A percentile compares a stretch with the other conserved stretches of the same genome.
Evolutionary conservation across 2,888 invertebrate species (phyloP).

Genomic region (Lasioglossum oenotherae): DNA sequence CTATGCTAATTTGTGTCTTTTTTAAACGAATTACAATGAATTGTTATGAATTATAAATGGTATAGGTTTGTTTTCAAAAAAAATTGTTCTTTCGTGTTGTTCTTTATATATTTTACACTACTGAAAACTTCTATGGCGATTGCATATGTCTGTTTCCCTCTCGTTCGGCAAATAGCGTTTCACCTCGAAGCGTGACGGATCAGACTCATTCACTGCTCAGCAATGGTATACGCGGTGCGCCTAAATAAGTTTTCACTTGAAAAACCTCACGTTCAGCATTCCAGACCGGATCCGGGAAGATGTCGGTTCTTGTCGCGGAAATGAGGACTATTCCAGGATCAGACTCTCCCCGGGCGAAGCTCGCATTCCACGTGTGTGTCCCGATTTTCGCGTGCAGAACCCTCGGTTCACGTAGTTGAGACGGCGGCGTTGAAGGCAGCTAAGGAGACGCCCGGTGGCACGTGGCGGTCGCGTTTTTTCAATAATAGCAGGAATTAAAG

Average conservation of each 20-base stretch:
- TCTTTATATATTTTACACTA: no score
- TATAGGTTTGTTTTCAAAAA: no score
- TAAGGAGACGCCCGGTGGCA: slow-evolving; percentile 62
- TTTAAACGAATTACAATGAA: neutral
- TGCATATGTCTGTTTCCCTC: no score
- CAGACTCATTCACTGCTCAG: no score
- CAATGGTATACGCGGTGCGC: no score
- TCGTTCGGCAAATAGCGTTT: no score
- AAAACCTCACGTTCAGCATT: neutral
- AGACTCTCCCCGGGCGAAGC: slow-evolving; percentile 8
- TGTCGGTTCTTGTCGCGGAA: neutral
- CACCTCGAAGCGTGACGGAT: no score
- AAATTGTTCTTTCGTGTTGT: no score
- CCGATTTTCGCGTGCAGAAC: slow-evolving; percentile 62
- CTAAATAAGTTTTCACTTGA: no score
- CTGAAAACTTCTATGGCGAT: no score
- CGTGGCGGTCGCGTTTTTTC: slow-evolving; percentile 75
- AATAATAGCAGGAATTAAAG: slow-evolving; percentile 80
- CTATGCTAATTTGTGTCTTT: accelerated
- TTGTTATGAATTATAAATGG: no score
- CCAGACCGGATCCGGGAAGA: neutral
- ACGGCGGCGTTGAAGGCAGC: slow-evolving; percentile 35
- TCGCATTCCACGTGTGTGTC: slow-evolving; percentile 46
- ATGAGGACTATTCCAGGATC: slow-evolving; percentile 7
- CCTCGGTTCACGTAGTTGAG: slow-evolving; percentile 38